phyloP scores from a whole-genome alignment of 2,113 vertebrate genomes.

The Pungitius pungitius region DNA sequence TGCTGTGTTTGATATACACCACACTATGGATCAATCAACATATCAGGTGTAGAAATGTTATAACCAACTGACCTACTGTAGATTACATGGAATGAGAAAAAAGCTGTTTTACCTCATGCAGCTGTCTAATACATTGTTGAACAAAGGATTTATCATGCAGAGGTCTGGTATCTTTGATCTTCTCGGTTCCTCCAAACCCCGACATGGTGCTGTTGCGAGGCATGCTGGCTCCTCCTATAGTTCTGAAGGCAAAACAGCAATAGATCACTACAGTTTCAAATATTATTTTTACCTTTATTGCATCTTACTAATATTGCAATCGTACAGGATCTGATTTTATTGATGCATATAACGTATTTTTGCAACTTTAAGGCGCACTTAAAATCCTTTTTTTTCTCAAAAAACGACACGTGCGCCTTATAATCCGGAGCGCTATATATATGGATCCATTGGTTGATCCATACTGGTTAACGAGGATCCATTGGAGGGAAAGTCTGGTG shows the following conservation, averaged over 20 bases:
- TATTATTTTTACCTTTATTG: not conserved
- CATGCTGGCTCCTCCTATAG: slow-evolving; percentile 81
- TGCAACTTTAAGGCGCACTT: too few species aligned
- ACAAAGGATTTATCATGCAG: slow-evolving; percentile 94
- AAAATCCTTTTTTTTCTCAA: too few species aligned
- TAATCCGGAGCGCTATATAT: too few species aligned
- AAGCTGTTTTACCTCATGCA: slow-evolving; percentile 86
- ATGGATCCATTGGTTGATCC: too few species aligned
- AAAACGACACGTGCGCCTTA: too few species aligned
- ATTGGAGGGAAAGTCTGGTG: too few species aligned
- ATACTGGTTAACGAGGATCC: too few species aligned
- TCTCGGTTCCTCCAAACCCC: slow-evolving; percentile 88
- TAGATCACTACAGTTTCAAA: not conserved
- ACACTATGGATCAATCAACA: not conserved
- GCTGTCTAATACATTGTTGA: slow-evolving; percentile 92
- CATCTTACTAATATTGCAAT: not conserved
- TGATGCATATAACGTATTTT: not conserved
- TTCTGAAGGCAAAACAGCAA: slow-evolving; percentile 67
- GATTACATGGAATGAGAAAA: not conserved
- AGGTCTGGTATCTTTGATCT: slow-evolving; percentile 93
- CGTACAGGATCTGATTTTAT: not conserved
- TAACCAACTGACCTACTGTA: not conserved
- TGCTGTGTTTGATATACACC: not conserved
- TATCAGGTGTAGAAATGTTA: not conserved
- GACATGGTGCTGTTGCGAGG: slow-evolving; percentile 87